Base-by-base conservation (phyloP, 2,113 vertebrate species). In the Brachyistius frenatus region DNA sequence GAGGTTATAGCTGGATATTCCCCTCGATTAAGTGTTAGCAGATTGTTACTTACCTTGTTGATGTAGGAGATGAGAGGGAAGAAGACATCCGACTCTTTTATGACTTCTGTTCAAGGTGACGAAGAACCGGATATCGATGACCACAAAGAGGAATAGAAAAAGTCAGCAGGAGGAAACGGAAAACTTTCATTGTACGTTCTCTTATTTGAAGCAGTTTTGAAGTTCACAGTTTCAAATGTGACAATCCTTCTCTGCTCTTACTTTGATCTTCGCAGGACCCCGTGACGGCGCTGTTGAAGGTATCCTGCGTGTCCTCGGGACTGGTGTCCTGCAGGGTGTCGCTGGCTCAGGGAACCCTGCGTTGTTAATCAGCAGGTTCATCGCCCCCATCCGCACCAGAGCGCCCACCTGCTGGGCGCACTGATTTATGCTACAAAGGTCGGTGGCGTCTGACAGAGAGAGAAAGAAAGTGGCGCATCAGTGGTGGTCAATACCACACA, bases 311-410 rank as follows among this genome's bases (percentile, higher is more conserved):
- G 3, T 91, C 89, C 72, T 95, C 91, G 1, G 83, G 67, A 0
- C 62, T 93, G 10, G 89, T 88, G 14, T 90, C 86, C 73, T 90
- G 76, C 80, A 93, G 35, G 23, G 47, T 83, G 5, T 67, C 83
- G 0, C 66, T 50, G 30, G 69, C 46, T 0, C 23, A 23, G 90
- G 73, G 66, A 93, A 73, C 47, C 75, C 94, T 0, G 94, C 92
- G 0, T 95, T 95, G 93, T 95, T 95, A 41, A 95, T 92, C 60
- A 95, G 90, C 85, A 94, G 91, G 86, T 94, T 94, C 66, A 96
- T 88, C 1, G 15, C 93, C 93, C 39, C 78, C 86, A 83, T 84
- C 15, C 94, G 92, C 70, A 93, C 61, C 0, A 87, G 77, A 53
- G 89, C 82, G 54, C 85, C 88, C 77, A 93, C 94, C 74, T 92